These are phyloP conservation scores for Spilogale gracilis DNA, from an alignment of 2,113 vertebrate species.

Conservation along the genomic window DNA sequence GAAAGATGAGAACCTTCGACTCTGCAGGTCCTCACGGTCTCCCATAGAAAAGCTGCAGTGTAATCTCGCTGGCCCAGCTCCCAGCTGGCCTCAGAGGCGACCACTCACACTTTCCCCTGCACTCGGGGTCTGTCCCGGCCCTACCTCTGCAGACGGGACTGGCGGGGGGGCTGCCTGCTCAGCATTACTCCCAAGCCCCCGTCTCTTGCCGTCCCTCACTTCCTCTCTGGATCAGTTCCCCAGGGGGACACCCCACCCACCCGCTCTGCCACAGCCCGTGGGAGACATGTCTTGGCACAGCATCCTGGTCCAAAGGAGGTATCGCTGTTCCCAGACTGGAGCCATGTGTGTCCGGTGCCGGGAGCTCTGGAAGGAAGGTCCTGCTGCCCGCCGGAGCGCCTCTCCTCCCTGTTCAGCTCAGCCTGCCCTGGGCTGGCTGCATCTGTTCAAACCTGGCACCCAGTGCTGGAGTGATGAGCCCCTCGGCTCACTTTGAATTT, in stretches of 20 bases:
- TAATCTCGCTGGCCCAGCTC: background rate
- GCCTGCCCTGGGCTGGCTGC: rapidly evolving
- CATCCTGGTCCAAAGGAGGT: background rate
- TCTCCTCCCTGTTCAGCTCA: too few relatives aligned
- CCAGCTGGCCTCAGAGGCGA: background rate
- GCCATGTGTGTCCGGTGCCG: rapidly evolving
- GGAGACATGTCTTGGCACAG: background rate
- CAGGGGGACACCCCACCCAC: background rate
- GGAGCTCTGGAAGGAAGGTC: background rate
- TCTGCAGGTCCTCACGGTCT: rapidly evolving
- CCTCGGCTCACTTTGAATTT: background rate
- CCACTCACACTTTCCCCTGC: rapidly evolving
- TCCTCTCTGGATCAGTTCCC: background rate
- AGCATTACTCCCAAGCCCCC: background rate
- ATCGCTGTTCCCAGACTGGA: background rate
- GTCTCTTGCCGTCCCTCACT: background rate
- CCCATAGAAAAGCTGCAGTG: background rate
- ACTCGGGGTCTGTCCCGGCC: rapidly evolving
- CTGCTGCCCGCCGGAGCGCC: rapidly evolving
- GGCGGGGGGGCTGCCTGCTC: background rate
- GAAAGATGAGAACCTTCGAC: background rate
- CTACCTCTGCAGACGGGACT: too few relatives aligned
- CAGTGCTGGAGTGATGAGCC: rapidly evolving
- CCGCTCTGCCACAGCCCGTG: too few relatives aligned
- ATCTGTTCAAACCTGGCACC: rapidly evolving